phyloP scores from a whole-genome alignment of 2,888 invertebrate genomes.

The Sipunculus nudus region DNA sequence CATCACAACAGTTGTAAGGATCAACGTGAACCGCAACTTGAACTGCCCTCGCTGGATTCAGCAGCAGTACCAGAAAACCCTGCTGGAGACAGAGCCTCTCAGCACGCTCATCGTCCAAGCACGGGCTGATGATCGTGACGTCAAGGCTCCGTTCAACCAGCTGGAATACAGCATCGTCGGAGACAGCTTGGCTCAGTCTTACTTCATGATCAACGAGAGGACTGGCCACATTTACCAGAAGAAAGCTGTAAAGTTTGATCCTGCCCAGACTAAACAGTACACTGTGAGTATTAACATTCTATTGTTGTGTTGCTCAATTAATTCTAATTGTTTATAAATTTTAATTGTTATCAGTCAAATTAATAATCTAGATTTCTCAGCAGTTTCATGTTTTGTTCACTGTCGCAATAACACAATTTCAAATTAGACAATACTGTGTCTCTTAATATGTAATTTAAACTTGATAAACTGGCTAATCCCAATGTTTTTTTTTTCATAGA shows the following conservation, averaged over 20 bases:
- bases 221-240: slow-evolving; percentile 35
- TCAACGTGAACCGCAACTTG: slow-evolving; percentile 48
- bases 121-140: slow-evolving; percentile 30
- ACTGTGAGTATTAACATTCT: slow-evolving; percentile 37
- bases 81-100: slow-evolving; percentile 41
- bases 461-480: too few relatives aligned
- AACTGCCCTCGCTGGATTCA: slow-evolving; percentile 45
- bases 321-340: too few relatives aligned
- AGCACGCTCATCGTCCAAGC: slow-evolving; percentile 30
- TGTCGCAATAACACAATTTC: too few relatives aligned
- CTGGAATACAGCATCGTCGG: slow-evolving; percentile 34
- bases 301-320: too few relatives aligned
- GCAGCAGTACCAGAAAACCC: neutral
- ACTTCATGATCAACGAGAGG: slow-evolving; percentile 24
- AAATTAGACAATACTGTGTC: too few relatives aligned
- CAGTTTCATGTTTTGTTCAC: too few relatives aligned
- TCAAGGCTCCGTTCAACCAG: slow-evolving; percentile 45
- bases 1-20: slow-evolving; percentile 19
- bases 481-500: too few relatives aligned
- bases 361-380: too few relatives aligned
- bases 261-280: slow-evolving; percentile 42
- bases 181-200: slow-evolving; percentile 20
- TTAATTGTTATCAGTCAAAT: too few relatives aligned
- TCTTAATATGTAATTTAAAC: too few relatives aligned
- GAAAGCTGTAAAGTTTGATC: slow-evolving; percentile 37